Evolutionary conservation across 1,140 invertebrate genomes (phyloP), one percentile per base, ranked within the genome.

Genomic region (Leucophenga varia): DNA sequence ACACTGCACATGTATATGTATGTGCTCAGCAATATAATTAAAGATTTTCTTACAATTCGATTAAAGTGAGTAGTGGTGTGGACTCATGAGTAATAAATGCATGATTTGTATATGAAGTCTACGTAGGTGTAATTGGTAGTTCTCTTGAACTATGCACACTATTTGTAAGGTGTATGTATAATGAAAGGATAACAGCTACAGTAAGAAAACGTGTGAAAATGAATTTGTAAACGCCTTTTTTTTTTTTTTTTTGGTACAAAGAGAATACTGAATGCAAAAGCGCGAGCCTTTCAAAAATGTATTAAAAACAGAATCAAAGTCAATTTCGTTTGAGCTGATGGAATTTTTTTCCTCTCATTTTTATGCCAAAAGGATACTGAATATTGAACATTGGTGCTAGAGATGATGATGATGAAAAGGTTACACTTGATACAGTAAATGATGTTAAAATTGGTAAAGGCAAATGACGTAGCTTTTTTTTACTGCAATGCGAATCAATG

Each of bases 231-330:
- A n/a, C n/a, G n/a, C n/a, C n/a, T 13, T 35, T 35, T 6, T 8
- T 35, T 16, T 35, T 35, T 4, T 35, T 35, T 16, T 35, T 35
- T 8, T 35, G 22, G n/a, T 49, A 53, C 67, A 70, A 70, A 70
- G 57, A 42, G 67, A 67, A 70, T 65, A 63, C 64, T 60, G 59
- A 70, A 65, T 70, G 54, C 48, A 49, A n/a, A n/a, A n/a, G n/a
- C n/a, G n/a, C n/a, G n/a, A 57, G 52, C 53, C 53, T 65, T 65
- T 43, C 57, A 54, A 37, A 55, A 44, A 51, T 51, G 57, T 57
- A 55, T 55, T 57, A 54, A 49, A 50, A 51, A 35, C 13, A 41
- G 34, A 28, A 14, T 16, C 32, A 43, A 30, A 43, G 30, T 21
- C 36, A 37, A 34, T 21, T 45, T 45, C 43, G 43, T 45, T 45